Base-by-base conservation (phyloP, 2,113 vertebrate genomes). In the Sceloporus tristichus region DNA sequence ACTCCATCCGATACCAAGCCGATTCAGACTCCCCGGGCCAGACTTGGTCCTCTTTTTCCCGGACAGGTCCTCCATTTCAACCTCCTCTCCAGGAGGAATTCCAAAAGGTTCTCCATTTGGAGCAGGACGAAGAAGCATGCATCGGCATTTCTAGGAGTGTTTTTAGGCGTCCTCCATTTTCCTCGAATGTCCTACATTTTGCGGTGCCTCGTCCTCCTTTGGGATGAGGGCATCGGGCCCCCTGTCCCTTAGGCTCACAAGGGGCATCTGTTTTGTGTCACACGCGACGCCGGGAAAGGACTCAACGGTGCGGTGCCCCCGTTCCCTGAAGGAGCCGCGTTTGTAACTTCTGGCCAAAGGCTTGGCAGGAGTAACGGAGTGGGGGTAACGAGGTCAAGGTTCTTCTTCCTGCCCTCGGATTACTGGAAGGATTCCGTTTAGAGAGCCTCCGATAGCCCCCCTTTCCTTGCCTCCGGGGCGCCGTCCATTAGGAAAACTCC, bases 211-310 rank as follows among this genome's bases (percentile, higher is more conserved):
- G 48, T 48, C 48, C 48, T 48, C 48, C 48, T 48, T 48, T 48
- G 48, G 1, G 48, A 7, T 5, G 48, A 48, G 48, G 48, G 7
- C 48, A 48, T 48, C 48, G 48, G 48, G 48, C 7, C 48, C 48
- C 48, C 48, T 7, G 5, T 2, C 7, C 7, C 48, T 7, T 48
- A 7, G 48, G 48, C 48, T 48, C 48, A 48, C 48, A 48, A 48
- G 7, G 48, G 5, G 92, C 95, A 95, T 95, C 95, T 95, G 94
- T 91, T 95, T 95, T 95, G 93, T 94, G 93, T 96, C 94, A 94
- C 92, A 94, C 94, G 92, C 93, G 91, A 92, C 92, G 94, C 92
- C 53, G 90, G 91, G 90, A 95, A 91, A 62, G 93, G 91, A 94
- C 94, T 95, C 90, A 88, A 83, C 92, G 93, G 92, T 93, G 93